Evolutionary conservation across 2,888 invertebrate genomes (phyloP), one percentile per base, ranked within the genome.

Genomic region (Drosophila cognata): DNA sequence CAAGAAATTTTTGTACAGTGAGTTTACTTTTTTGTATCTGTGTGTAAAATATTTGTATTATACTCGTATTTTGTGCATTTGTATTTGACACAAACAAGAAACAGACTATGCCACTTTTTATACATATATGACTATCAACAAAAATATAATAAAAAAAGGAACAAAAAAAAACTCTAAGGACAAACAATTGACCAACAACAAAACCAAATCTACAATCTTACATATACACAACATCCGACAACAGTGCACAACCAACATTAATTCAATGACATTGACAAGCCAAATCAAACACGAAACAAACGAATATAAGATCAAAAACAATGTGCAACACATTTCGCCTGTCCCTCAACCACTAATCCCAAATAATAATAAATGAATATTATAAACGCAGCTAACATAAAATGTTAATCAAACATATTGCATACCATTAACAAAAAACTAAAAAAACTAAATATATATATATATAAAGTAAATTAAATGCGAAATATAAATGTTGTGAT

Each of bases 401-500:
- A 71, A 62, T 11, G 65, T 79, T 77, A 76, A 76, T 80, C 71
- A 68, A 72, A 38, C 61, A 61, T 61, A 79, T 69, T 52, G 65
- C 78, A 69, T 51, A 67, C 56, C 61, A 74, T 52, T 50, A 70
- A 69, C 46, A 62, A 55, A 18, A 43, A 41, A 18, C 38, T 18
- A 53, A 48, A 65, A 65, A 55, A 61, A 60, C 2, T 4, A 53
- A 18, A 33, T 8, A 28, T 0, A 33, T 33, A 31, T 10, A 21
- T 13, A 46, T 46, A 46, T 25, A 71, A 72, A 53, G 36, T 51
- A 77, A 71, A 71, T 62, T 71, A 66, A 63, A 70, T 63, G 58
- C 61, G 51, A 82, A 85, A 79, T 84, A 81, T 87, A 69, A 78
- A 86, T 88, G 89, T 86, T 89, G 86, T 86, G 86, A 90, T 89